These are phyloP conservation scores for Sisyra nigra DNA, from an alignment of 2,888 invertebrate genomes.

Conservation along the genomic window DNA sequence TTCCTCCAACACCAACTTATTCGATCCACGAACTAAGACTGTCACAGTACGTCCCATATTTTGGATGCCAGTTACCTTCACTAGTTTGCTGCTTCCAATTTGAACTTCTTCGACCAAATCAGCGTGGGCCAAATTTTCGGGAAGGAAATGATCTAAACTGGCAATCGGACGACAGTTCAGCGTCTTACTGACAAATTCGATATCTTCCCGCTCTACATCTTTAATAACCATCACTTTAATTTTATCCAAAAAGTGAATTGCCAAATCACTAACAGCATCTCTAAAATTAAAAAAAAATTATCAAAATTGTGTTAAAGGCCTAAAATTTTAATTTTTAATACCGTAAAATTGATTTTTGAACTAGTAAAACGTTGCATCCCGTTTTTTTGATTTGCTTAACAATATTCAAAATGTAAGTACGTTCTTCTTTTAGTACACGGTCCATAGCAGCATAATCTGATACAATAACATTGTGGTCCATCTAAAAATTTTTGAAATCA, in stretches of 20 bases:
- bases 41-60: slow-evolving; percentile 83
- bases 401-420: slow-evolving; percentile 93
- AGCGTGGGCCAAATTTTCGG: slow-evolving; percentile 82
- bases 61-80: slow-evolving; percentile 51
- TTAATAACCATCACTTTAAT: slow-evolving; percentile 98
- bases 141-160: slow-evolving; percentile 91
- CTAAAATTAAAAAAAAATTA: slow-evolving; percentile 31
- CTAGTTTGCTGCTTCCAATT: slow-evolving; percentile 76
- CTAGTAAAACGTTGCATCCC: slow-evolving; percentile 93
- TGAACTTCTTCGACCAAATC: slow-evolving; percentile 90
- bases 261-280: slow-evolving; percentile 93
- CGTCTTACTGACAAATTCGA: slow-evolving; percentile 94
- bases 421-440: slow-evolving; percentile 91
- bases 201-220: slow-evolving; percentile 95
- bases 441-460: slow-evolving; percentile 99
- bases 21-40: slow-evolving; percentile 77
- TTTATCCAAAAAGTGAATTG: slow-evolving; percentile 95
- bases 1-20: slow-evolving; percentile 66
- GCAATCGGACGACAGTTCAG: slow-evolving; percentile 91
- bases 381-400: slow-evolving; percentile 98
- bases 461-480: slow-evolving; percentile 91
- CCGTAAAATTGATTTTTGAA: slow-evolving; percentile 66
- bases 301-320: slow-evolving; percentile 2
- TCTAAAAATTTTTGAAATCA: slow-evolving; percentile 31
- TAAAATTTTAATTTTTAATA: slow-evolving; percentile 19